Conservation (phyloP, 2,888 invertebrate species). For the Flexamia atlantica region DNA sequence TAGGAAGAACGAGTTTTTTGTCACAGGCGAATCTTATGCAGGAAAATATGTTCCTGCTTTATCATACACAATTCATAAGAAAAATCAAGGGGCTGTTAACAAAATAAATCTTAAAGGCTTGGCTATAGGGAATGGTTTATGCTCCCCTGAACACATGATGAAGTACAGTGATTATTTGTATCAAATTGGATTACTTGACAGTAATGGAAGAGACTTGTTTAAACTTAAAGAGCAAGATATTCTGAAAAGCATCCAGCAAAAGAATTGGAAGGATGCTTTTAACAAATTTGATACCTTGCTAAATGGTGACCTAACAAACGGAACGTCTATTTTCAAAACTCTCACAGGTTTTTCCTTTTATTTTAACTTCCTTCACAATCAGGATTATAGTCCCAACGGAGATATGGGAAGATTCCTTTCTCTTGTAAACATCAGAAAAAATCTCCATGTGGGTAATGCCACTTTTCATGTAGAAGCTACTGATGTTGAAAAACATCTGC, state of each 20-base stretch:
- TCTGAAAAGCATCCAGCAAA: slow-evolving; percentile 79
- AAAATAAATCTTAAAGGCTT: slow-evolving; percentile 86
- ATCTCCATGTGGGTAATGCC: slow-evolving; percentile 91
- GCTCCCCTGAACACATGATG: slow-evolving; percentile 88
- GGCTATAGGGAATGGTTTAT: slow-evolving; percentile 89
- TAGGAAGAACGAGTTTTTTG: slow-evolving; percentile 87
- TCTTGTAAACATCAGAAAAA: slow-evolving; percentile 70
- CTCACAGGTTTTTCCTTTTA: slow-evolving; percentile 87
- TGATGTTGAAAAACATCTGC: slow-evolving; percentile 84
- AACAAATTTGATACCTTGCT: slow-evolving; percentile 84
- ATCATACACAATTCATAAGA: slow-evolving; percentile 83
- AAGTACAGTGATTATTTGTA: slow-evolving; percentile 89
- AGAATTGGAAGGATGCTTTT: slow-evolving; percentile 84
- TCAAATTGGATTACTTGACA: slow-evolving; percentile 79
- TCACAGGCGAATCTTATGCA: slow-evolving; percentile 94
- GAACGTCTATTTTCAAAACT: slow-evolving; percentile 82
- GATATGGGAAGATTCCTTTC: slow-evolving; percentile 71
- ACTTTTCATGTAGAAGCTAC: slow-evolving; percentile 79
- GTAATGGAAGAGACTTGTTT: slow-evolving; percentile 80
- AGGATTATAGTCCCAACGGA: slow-evolving; percentile 73
- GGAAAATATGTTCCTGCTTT: slow-evolving; percentile 90
- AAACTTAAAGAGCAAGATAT: slow-evolving; percentile 78
- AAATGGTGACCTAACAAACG: slow-evolving; percentile 74
- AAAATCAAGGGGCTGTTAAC: slow-evolving; percentile 77
- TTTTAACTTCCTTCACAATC: slow-evolving; percentile 82